Percentiles rank a stretch among this genome's conserved stretches.
These are phyloP conservation scores for Pachycephala philippinensis DNA, from an alignment of 2,113 vertebrate genomes.

Conservation along the genomic window DNA sequence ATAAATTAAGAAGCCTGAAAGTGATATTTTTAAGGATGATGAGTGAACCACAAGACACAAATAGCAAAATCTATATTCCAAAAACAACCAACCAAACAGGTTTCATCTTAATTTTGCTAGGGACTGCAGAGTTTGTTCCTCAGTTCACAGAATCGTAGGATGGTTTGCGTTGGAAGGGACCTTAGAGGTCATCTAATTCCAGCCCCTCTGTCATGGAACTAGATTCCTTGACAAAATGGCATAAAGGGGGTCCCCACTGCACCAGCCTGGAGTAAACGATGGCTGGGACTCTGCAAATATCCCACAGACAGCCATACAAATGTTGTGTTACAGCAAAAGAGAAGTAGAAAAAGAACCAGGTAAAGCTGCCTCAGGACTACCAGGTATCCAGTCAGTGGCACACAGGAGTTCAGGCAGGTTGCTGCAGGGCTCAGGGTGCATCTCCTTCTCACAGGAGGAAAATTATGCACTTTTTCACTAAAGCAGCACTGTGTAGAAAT, in stretches of 20 bases:
- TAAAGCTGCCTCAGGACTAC: background rate
- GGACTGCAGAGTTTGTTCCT: background rate
- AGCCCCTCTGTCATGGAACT: background rate
- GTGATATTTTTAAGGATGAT: background rate
- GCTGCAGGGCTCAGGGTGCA: background rate
- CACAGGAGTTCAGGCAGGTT: fast-evolving
- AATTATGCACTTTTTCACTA: background rate
- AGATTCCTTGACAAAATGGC: background rate
- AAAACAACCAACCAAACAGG: background rate
- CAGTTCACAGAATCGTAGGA: background rate
- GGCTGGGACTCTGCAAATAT: background rate
- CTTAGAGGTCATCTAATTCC: background rate
- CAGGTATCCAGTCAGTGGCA: background rate
- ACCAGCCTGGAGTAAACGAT: background rate
- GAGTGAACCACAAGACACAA: background rate
- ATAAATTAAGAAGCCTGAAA: background rate
- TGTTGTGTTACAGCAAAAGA: background rate
- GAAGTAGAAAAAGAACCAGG: background rate
- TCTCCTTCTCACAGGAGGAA: background rate
- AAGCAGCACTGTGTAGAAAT: background rate
- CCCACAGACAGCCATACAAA: background rate
- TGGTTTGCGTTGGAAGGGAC: background rate
- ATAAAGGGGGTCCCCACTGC: background rate
- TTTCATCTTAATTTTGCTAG: background rate
- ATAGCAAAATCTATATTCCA: background rate